phyloP scores from a whole-genome alignment of 23 tunicate species.

The Aplidium turbinatum region DNA sequence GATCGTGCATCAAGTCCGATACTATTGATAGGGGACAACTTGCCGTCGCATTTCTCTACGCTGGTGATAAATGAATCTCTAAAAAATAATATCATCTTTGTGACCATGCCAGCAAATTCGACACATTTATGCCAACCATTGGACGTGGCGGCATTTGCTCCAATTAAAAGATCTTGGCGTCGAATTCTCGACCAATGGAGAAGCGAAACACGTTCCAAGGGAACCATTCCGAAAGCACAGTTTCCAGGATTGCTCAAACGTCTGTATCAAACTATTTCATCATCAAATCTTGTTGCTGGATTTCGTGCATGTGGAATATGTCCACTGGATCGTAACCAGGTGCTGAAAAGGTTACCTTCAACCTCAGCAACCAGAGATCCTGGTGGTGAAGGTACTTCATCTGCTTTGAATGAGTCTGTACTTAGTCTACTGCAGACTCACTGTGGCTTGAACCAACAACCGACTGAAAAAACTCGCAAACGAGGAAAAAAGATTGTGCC shows the following conservation, averaged over 20 bases:
- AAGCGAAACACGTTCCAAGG: slow-evolving; percentile 12
- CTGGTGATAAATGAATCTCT: slow-evolving; percentile 11
- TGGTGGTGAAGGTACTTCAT: slow-evolving; percentile 7
- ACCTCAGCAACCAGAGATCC: slow-evolving; percentile 9
- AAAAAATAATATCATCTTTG: slow-evolving; percentile 15
- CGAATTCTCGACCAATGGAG: slow-evolving; percentile 16
- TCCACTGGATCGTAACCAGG: slow-evolving; percentile 17
- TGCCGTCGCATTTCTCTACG: slow-evolving; percentile 17
- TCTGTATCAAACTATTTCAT: not conserved
- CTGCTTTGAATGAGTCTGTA: not conserved
- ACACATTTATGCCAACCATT: slow-evolving; percentile 23
- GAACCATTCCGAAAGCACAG: slow-evolving; percentile 9
- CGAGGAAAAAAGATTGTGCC: slow-evolving; percentile 9
- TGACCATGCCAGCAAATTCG: slow-evolving; percentile 23
- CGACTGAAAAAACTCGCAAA: not conserved
- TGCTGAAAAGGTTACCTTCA: slow-evolving; percentile 21
- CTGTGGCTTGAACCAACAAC: not conserved
- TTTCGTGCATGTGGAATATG: slow-evolving; percentile 19
- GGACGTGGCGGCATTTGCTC: slow-evolving; percentile 29
- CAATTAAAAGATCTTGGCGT: slow-evolving; percentile 16
- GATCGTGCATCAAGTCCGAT: not conserved
- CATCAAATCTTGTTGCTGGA: slow-evolving; percentile 1
- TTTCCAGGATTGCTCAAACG: slow-evolving; percentile 14
- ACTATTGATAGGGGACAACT: slow-evolving; percentile 16
- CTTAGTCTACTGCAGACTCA: slow-evolving; percentile 1